These are phyloP conservation scores for Syrrhaptes paradoxus DNA, from an alignment of 2,113 vertebrate genomes.

Conservation along the genomic window DNA sequence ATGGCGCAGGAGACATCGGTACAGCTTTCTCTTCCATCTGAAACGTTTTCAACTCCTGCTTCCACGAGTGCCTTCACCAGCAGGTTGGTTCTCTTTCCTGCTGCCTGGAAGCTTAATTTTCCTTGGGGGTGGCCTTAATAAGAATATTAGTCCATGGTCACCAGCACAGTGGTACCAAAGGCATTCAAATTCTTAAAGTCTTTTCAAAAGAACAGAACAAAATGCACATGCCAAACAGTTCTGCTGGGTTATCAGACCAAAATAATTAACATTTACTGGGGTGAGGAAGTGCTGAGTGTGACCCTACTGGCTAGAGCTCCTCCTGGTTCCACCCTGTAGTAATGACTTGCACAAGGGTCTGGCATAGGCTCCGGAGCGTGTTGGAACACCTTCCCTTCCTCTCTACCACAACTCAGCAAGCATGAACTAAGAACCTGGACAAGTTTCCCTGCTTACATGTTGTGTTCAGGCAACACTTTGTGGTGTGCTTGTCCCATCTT, in stretches of 20 bases:
- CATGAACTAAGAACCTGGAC: not conserved
- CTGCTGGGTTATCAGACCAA: not conserved
- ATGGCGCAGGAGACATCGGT: not conserved
- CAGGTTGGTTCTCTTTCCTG: not conserved
- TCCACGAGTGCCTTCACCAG: not conserved
- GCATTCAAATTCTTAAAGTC: not conserved
- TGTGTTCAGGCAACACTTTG: not conserved
- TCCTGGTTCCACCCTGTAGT: not conserved
- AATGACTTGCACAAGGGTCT: not conserved
- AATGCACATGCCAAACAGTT: not conserved
- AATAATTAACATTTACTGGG: not conserved
- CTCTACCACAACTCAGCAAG: not conserved
- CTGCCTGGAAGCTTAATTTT: not conserved
- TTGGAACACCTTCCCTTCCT: not conserved
- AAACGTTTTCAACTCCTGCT: not conserved
- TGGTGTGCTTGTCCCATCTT: not conserved
- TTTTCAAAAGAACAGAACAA: not conserved
- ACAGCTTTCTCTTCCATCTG: not conserved
- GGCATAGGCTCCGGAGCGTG: not conserved
- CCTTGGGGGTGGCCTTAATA: not conserved
- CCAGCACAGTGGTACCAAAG: not conserved
- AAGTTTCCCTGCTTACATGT: not conserved
- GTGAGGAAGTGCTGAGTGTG: not conserved
- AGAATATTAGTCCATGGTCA: not conserved
- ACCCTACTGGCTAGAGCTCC: not conserved